phyloP scores from a whole-genome alignment of 2,888 invertebrate species.

The Drosophila mettleri region DNA sequence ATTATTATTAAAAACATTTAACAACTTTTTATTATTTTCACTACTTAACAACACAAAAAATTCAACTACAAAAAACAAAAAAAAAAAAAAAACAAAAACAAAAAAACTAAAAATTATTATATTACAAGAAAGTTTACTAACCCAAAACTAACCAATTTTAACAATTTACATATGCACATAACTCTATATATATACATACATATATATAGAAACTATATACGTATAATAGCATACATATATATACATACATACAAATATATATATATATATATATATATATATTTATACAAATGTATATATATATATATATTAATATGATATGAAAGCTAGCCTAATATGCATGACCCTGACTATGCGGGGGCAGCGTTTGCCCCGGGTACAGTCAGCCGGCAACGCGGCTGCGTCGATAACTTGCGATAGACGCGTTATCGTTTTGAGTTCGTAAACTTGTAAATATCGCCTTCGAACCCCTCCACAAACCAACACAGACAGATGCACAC shows the following conservation, averaged over 20 bases:
- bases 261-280: slow-evolving; percentile 45
- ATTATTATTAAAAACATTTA: slow-evolving; percentile 77
- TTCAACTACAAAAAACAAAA: slow-evolving; percentile 37
- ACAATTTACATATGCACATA: slow-evolving; percentile 77
- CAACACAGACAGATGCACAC: slow-evolving; percentile 31
- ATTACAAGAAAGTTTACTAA: slow-evolving; percentile 73
- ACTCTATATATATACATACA: slow-evolving; percentile 60
- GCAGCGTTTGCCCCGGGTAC: slow-evolving; percentile 26
- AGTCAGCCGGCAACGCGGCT: slow-evolving; percentile 47
- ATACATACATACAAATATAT: slow-evolving; percentile 39
- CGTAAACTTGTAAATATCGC: slow-evolving; percentile 76
- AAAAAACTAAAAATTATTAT: slow-evolving; percentile 41
- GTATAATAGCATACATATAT: slow-evolving; percentile 44
- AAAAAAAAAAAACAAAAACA: slow-evolving; percentile 23
- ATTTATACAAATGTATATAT: slow-evolving; percentile 40
- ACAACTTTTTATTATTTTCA: slow-evolving; percentile 75
- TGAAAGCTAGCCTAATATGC: slow-evolving; percentile 60
- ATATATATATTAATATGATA: slow-evolving; percentile 52
- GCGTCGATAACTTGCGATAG: slow-evolving; percentile 51
- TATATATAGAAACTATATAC: slow-evolving; percentile 59
- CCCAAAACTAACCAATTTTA: slow-evolving; percentile 81
- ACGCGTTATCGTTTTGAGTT: slow-evolving; percentile 69
- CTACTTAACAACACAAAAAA: slow-evolving; percentile 63
- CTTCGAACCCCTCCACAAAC: slow-evolving; percentile 33
- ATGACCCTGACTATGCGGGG: slow-evolving; percentile 31